Conservation (phyloP, 2,888 invertebrate species). For the Polyommatus icarus region DNA sequence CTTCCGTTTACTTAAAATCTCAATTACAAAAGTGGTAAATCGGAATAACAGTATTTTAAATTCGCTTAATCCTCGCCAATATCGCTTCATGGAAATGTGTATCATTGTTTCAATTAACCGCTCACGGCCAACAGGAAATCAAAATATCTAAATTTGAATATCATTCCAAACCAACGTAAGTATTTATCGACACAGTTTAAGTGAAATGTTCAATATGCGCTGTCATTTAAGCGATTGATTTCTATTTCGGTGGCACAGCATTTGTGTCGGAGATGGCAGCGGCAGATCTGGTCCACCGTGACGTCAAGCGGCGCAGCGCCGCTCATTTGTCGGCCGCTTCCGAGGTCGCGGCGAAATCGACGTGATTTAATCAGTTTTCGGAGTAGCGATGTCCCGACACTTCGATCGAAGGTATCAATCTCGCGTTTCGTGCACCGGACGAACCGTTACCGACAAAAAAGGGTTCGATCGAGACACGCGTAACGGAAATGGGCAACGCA, state of each 20-base stretch:
- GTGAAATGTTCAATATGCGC: slow-evolving; percentile 25
- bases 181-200: slow-evolving; percentile 29
- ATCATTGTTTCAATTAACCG: not conserved
- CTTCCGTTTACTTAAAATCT: slow-evolving; percentile 21
- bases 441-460: slow-evolving; percentile 77
- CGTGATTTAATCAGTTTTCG: slow-evolving; percentile 76
- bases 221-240: slow-evolving; percentile 25
- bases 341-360: slow-evolving; percentile 59
- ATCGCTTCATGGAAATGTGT: not conserved
- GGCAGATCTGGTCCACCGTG: slow-evolving; percentile 65
- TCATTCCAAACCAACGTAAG: slow-evolving; percentile 6
- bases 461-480: slow-evolving; percentile 71
- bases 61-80: not conserved
- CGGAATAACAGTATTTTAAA: not conserved
- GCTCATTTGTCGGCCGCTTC: slow-evolving; percentile 55
- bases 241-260: slow-evolving; percentile 30
- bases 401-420: slow-evolving; percentile 75
- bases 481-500: slow-evolving; percentile 74
- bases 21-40: slow-evolving; percentile 20
- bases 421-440: slow-evolving; percentile 70
- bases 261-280: slow-evolving; percentile 48
- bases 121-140: not conserved
- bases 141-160: slow-evolving; percentile 28
- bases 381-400: slow-evolving; percentile 67
- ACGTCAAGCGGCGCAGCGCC: slow-evolving; percentile 64